Evolutionary conservation across 2,797 vertebrate genomes (phyloP), one percentile per base, ranked within the genome.

Genomic region (Lacerta viridis): DNA sequence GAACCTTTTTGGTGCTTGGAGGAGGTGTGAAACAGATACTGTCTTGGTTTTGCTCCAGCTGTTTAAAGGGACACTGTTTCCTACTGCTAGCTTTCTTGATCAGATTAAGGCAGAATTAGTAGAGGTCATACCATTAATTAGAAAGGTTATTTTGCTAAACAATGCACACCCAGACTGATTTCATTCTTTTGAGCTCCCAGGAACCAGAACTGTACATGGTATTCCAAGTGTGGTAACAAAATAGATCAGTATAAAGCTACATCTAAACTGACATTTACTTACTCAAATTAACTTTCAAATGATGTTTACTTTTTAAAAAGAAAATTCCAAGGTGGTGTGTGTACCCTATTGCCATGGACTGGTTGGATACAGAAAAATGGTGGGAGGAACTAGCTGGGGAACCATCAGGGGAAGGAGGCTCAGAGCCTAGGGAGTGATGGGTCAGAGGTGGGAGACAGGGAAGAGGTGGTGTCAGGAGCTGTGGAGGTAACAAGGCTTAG

Each of bases 121-220:
- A 68, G 80, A 20, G 6, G 80, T 90, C n/a, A 87, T 87, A 83
- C 41, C 4, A 43, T 87, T 71, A 69, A 87, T 89, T 75, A 90
- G 80, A 91, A 92, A 82, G 64, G 20, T 88, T 33, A 79, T 80
- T 69, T 75, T 81, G 36, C 39, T 50, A 55, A 90, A 85, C 68
- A 89, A 72, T 71, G 43, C 91, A 33, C 20, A 25, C 33, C 15
- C 78, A 17, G 41, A 72, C 87, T 90, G 79, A 87, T 85, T 80
- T 87, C 9, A 29, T 29, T 46, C 61, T 79, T 87, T 33, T 77
- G 74, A 78, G 50, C 50, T 78, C 3, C 29, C 29, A 50, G 68
- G 8, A 29, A 69, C 5, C 68, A 69, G 25, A 69, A 29, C 68
- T 69, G 10, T 69, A 69, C 15, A 13, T 17, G 15, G 29, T 29